A percentile compares a stretch with the other conserved stretches of the same genome.
Conservation (phyloP, 2,888 invertebrate species). For the Glaucopsyche alexis region DNA sequence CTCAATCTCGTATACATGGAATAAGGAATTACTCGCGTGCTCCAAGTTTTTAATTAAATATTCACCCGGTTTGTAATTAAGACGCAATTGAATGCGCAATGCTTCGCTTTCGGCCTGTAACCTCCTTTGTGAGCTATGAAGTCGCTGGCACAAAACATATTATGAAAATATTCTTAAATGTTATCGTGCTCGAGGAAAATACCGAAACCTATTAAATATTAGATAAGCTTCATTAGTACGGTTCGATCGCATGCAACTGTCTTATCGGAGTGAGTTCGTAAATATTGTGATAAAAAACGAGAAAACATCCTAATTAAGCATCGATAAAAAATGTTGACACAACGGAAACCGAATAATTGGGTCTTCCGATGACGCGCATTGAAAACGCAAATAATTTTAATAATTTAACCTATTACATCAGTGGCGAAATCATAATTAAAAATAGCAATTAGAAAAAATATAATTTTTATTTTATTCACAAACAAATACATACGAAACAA, state of each 20-base stretch:
- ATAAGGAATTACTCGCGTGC: constrained; percentile 77
- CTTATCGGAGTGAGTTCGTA: neutral
- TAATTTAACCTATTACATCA: neutral
- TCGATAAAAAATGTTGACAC: constrained; percentile 12
- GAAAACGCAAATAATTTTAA: neutral
- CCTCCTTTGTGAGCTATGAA: constrained; percentile 47
- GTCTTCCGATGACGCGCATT: constrained; percentile 13
- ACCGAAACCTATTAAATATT: neutral
- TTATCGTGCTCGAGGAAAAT: neutral
- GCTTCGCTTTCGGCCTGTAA: constrained; percentile 51
- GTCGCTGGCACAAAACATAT: neutral
- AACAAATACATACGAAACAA: neutral
- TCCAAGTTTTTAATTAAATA: constrained; percentile 78
- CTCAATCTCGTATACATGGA: constrained; percentile 77
- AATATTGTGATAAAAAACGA: constrained; percentile 10
- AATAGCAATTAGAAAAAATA: neutral
- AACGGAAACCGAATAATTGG: neutral
- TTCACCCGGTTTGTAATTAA: constrained; percentile 77
- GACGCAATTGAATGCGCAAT: constrained; percentile 71
- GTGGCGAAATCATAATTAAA: neutral
- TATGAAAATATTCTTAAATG: neutral
- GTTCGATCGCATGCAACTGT: neutral
- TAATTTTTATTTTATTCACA: neutral
- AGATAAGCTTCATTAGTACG: constrained; percentile 1
- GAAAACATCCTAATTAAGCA: constrained; percentile 9